Base-by-base conservation (phyloP, 2,113 vertebrate genomes). In the Xenus cinereus region DNA sequence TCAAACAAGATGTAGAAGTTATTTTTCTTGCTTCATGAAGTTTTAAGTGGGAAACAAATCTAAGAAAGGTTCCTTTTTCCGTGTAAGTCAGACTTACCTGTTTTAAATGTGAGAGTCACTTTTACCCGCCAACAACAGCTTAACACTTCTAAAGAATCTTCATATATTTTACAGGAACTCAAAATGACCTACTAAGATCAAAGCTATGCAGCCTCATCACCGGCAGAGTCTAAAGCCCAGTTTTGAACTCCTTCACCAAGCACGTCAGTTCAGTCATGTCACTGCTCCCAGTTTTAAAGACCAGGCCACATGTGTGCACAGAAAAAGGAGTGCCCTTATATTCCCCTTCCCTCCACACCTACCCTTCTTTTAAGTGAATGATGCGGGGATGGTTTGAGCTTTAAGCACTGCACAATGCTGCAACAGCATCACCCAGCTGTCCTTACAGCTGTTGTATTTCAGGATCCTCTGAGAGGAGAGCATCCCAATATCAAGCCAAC, bases 261-360 rank as follows among this genome's bases (percentile, higher is more conserved):
- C 11, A 15, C 0, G 4, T 33, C 57, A 39, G 1, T 6, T 54
- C 82, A 57, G 24, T 0, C 32, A 33, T 1, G 10, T 14, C 12
- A 2, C 45, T 76, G 74, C 39, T 87, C 23, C 46, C 46, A 39
- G 16, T 37, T 62, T 7, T 21, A 19, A 59, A 87, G 59, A 51
- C 41, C 72, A 67, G 53, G 79, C 48, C 72, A 43, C 7, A 7
- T 0, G 3, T 6, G 5, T 7, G 14, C 30, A 41, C 13, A 56
- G 72, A 17, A 28, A 6, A 69, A 79, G 10, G 24, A 72, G 26
- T 2, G 11, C 1, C 63, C 60, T 45, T 33, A 11, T 1, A 23
- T 8, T 48, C 6, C 18, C 27, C 53, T n/a, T 56, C 54, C 37
- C 51, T 84, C 63, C 80, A 74, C 54, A 56, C 32, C 26, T 8